Conservation (phyloP, 2,113 vertebrate species). For the Calidris pygmaea region DNA sequence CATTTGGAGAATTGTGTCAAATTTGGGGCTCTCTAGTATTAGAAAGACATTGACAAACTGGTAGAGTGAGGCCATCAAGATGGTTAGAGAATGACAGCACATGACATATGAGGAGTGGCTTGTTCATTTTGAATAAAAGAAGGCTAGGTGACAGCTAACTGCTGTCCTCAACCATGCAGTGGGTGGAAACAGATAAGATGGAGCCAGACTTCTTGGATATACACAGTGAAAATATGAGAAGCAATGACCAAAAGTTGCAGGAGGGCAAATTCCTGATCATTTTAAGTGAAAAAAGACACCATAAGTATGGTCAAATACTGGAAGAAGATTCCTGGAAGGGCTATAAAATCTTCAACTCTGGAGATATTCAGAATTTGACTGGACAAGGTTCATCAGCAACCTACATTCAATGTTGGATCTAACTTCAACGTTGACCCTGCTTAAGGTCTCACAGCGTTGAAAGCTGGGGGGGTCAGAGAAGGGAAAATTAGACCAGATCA, state of each 20-base stretch:
- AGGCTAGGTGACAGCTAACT: not conserved
- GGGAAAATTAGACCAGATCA: not conserved
- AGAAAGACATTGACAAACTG: not conserved
- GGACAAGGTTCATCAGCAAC: not conserved
- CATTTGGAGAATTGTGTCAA: not conserved
- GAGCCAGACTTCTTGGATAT: not conserved
- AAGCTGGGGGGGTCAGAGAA: not conserved
- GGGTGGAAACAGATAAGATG: not conserved
- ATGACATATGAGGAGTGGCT: not conserved
- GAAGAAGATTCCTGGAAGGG: not conserved
- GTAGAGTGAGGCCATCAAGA: not conserved
- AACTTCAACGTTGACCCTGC: not conserved
- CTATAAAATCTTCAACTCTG: not conserved
- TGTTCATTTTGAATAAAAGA: not conserved
- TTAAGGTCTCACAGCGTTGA: not conserved
- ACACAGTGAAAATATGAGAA: not conserved
- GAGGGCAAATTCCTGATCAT: not conserved
- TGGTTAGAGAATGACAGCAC: not conserved
- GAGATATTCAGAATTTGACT: not conserved
- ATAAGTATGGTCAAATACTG: not conserved
- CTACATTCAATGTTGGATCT: not conserved
- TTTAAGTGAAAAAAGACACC: not conserved
- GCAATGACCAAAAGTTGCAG: not conserved
- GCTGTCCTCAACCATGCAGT: not conserved
- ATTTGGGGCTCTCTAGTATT: not conserved